Conservation (phyloP, 2,113 vertebrate species). For the Alouatta palliata region DNA sequence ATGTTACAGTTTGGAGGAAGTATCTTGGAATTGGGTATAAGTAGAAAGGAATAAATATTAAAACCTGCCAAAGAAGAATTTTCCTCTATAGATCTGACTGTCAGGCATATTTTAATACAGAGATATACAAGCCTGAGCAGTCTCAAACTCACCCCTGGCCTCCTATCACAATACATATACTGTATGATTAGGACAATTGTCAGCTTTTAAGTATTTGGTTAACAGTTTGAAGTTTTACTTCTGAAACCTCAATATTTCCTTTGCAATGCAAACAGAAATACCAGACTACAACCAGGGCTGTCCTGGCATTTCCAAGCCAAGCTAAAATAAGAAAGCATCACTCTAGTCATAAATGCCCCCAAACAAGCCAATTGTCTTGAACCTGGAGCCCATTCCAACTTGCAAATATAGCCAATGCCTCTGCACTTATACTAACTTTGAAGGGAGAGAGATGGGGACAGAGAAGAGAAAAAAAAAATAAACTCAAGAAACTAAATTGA, state of each 20-base stretch:
- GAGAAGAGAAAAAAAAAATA: not conserved
- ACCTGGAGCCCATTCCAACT: fast-evolving
- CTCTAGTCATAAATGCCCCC: not conserved
- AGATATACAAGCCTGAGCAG: too few species aligned
- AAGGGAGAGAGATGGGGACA: fast-evolving
- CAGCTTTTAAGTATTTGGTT: not conserved
- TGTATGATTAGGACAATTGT: fast-evolving
- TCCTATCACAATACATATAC: not conserved
- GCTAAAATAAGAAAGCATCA: not conserved
- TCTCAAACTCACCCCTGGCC: not conserved
- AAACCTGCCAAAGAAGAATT: not conserved
- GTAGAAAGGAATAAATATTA: not conserved
- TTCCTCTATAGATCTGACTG: not conserved
- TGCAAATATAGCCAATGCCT: not conserved
- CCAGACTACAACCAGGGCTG: not conserved
- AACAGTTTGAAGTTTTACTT: not conserved
- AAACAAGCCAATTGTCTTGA: fast-evolving
- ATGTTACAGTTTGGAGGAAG: fast-evolving
- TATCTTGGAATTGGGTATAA: fast-evolving
- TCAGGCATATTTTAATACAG: fast-evolving
- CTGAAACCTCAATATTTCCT: not conserved
- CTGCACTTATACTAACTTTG: fast-evolving
- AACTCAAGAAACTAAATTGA: not conserved
- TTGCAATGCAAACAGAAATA: not conserved
- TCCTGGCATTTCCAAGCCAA: not conserved